Evolutionary conservation across 2,888 invertebrate genomes (phyloP).

Genomic region (Diadromus collaris): DNA sequence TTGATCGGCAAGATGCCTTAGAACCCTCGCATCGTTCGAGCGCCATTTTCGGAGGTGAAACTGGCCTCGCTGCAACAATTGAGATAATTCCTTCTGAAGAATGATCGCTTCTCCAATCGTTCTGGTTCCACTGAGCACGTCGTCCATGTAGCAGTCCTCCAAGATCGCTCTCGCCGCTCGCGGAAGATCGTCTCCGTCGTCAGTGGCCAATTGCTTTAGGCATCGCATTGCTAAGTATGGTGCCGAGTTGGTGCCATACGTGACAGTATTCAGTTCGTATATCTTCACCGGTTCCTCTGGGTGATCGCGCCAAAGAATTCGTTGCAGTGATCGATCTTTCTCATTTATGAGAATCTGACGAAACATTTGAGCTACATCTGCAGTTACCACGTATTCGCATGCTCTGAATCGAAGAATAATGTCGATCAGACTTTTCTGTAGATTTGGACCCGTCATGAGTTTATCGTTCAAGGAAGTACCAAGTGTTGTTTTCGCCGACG

Average conservation of each 20-base stretch:
- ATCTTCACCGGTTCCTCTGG: background rate
- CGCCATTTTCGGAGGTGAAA: conserved; percentile 52
- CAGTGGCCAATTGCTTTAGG: conserved; percentile 14
- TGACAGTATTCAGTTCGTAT: conserved; percentile 40
- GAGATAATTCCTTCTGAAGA: conserved; percentile 24
- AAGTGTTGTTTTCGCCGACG: conserved; percentile 24
- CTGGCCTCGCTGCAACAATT: conserved; percentile 19
- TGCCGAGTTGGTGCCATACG: conserved; percentile 35
- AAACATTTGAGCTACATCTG: conserved; percentile 21
- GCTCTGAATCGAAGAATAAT: conserved; percentile 39
- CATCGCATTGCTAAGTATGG: conserved; percentile 35
- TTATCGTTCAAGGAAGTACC: conserved; percentile 35
- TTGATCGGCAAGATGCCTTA: conserved; percentile 25
- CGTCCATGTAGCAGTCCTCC: conserved; percentile 41
- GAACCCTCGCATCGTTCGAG: conserved; percentile 38
- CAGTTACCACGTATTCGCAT: conserved; percentile 5
- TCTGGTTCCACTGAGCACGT: conserved; percentile 26
- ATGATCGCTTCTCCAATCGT: conserved; percentile 13
- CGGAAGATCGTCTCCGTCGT: conserved; percentile 8
- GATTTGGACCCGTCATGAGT: conserved; percentile 25
- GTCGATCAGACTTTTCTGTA: conserved; percentile 20
- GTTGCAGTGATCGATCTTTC: conserved; percentile 6
- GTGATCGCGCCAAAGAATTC: conserved; percentile 24
- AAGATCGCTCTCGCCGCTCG: conserved; percentile 2
- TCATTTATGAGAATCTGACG: conserved; percentile 11